Evolutionary conservation across 2,888 invertebrate species (phyloP), one percentile per base, ranked within the genome.

Genomic region (Cecidostiba fungosa): DNA sequence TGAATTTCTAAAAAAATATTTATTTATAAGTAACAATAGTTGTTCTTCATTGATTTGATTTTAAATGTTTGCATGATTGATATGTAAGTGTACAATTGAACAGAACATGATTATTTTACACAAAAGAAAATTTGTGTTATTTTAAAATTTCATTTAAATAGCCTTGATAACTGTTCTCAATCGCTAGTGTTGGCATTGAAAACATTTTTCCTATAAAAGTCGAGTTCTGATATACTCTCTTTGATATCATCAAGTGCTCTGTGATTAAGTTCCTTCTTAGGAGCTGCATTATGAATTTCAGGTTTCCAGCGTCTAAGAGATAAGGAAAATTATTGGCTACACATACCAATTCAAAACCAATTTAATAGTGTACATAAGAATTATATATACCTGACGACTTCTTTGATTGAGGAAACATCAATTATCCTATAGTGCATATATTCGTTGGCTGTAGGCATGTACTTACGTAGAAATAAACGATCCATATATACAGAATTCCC

Each of bases 401-500:
- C 98, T 92, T 98, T 99, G 26, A 99, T 94, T 0, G 97, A 95
- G 54, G 97, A 97, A 2, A 99, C 98, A 94, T 99, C 99, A 87
- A 99, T 96, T 72, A 98, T 96, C 89, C 99, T 95, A 93, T 99
- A 98, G 92, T 99, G 98, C 88, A 99, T 94, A 92, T 98, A 97
- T 0, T 95, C 92, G 91, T 97, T 92, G 8, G 99, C 93, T 70
- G 89, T 94, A 0, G 98, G 98, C 97, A 99, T 98, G 91, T 97
- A 96, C 93, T 97, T 97, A 16, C 93, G 91, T 36, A 99, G 91
- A 93, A 99, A 99, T 79, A 96, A 88, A 87, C 97, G 95, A 92
- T 99, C 99, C 95, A 97, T 96, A 90, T 97, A 97, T 4, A 99
- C 95, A 80, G 97, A 96, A 94, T 98, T 99, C 0, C 99, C 99